These are phyloP conservation scores for Elegia similella DNA, from an alignment of 2,888 invertebrate genomes.

Conservation along the genomic window DNA sequence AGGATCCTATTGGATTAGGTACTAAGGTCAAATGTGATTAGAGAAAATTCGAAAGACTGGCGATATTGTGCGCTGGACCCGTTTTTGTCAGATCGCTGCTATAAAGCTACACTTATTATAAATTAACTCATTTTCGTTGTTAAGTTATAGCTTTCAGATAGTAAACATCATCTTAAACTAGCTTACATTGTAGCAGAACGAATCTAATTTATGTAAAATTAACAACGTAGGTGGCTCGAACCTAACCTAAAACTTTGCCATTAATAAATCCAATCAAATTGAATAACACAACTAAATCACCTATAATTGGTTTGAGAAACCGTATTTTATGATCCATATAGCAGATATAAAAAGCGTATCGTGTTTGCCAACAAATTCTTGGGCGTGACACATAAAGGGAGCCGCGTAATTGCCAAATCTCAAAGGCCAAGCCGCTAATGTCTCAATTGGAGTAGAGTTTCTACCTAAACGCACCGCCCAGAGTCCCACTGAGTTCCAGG, in stretches of 20 bases:
- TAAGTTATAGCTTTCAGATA: background rate
- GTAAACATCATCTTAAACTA: background rate
- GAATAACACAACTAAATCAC: slow-evolving; percentile 11
- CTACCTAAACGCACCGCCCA: slow-evolving; percentile 73
- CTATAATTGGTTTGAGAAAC: slow-evolving; percentile 14
- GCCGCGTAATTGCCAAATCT: slow-evolving; percentile 49
- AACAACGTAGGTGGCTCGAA: slow-evolving; percentile 1
- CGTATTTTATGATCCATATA: slow-evolving; percentile 11
- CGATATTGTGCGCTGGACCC: too few relatives aligned
- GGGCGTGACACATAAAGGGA: slow-evolving; percentile 54
- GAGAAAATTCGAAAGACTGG: too few relatives aligned
- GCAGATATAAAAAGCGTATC: slow-evolving; percentile 16
- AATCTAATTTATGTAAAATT: background rate
- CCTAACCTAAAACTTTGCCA: background rate
- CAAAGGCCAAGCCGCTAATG: slow-evolving; percentile 57
- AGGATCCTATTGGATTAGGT: too few relatives aligned
- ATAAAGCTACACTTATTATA: too few relatives aligned
- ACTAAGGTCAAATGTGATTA: too few relatives aligned
- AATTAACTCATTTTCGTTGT: background rate
- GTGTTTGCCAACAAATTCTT: slow-evolving; percentile 41
- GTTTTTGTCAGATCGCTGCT: too few relatives aligned
- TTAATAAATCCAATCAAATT: slow-evolving; percentile 11
- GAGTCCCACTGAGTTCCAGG: slow-evolving; percentile 48
- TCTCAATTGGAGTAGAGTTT: slow-evolving; percentile 75
- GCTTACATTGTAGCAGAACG: background rate